These are phyloP conservation scores for Cydia strobilella DNA, from an alignment of 1,140 invertebrate species.

Conservation along the genomic window DNA sequence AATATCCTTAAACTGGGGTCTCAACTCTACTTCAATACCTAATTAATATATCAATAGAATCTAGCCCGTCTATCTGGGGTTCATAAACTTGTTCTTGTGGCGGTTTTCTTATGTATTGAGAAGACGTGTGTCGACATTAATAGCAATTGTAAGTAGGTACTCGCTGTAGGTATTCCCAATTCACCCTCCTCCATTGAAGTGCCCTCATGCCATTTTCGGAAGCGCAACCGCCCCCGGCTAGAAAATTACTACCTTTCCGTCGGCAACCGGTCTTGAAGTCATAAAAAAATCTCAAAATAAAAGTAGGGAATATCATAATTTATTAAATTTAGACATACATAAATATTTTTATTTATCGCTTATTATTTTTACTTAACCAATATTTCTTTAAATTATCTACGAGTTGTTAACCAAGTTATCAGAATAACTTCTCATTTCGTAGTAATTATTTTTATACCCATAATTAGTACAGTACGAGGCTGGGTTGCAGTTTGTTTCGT, in stretches of 20 bases:
- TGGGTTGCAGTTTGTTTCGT: slow-evolving; percentile 45
- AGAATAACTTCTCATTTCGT: slow-evolving; percentile 66
- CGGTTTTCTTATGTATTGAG: too few species aligned
- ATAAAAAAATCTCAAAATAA: background rate
- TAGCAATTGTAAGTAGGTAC: too few species aligned
- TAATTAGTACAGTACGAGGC: slow-evolving; percentile 67
- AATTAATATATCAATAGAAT: too few species aligned
- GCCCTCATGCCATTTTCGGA: background rate
- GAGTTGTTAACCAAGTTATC: slow-evolving; percentile 62
- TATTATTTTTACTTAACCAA: background rate
- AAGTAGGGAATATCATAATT: slow-evolving; percentile 10
- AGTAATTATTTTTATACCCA: slow-evolving; percentile 69
- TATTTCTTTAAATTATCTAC: slow-evolving; percentile 41
- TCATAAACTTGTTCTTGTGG: too few species aligned
- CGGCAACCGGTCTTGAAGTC: background rate
- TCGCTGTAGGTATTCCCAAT: too few species aligned
- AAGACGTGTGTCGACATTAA: too few species aligned
- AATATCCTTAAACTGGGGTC: too few species aligned
- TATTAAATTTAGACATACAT: slow-evolving; percentile 21
- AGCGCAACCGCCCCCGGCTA: background rate
- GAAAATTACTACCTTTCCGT: background rate
- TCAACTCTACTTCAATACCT: too few species aligned
- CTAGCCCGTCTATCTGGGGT: too few species aligned
- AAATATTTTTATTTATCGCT: background rate
- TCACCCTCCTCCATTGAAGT: too few species aligned